phyloP scores from a whole-genome alignment of 2,888 invertebrate species.

The Agrotis puta region DNA sequence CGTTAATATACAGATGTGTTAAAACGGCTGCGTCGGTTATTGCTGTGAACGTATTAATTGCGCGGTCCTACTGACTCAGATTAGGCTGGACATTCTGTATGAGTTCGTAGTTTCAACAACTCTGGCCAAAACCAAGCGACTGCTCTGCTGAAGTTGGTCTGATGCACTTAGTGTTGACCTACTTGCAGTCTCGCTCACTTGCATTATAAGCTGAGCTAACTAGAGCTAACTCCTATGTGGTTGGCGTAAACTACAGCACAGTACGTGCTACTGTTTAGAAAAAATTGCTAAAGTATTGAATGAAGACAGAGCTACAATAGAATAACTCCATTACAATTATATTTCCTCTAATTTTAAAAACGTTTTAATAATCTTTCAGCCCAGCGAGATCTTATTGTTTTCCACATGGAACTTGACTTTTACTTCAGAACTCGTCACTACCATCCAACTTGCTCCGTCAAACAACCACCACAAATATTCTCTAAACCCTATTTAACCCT shows the following conservation, averaged over 20 bases:
- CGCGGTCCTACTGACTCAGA: slow-evolving; percentile 12
- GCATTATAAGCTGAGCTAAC: slow-evolving; percentile 33
- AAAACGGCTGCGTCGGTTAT: slow-evolving; percentile 47
- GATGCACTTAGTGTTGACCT: slow-evolving; percentile 39
- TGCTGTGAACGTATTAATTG: slow-evolving; percentile 48
- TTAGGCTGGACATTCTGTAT: slow-evolving; percentile 8
- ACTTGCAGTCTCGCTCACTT: slow-evolving; percentile 31
- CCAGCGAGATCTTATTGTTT: not conserved
- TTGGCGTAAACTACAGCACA: slow-evolving; percentile 16
- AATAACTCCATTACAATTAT: not conserved
- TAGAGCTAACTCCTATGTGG: slow-evolving; percentile 32
- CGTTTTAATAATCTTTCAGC: not conserved
- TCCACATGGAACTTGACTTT: not conserved
- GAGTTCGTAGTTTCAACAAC: slow-evolving; percentile 13
- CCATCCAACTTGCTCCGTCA: not conserved
- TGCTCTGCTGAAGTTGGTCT: slow-evolving; percentile 37
- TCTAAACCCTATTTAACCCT: slow-evolving; percentile 25
- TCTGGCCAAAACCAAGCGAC: slow-evolving; percentile 19
- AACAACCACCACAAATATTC: slow-evolving; percentile 28
- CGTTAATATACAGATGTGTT: slow-evolving; percentile 63
- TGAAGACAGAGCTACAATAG: not conserved
- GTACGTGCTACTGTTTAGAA: not conserved
- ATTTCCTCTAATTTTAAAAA: not conserved
- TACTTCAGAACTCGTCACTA: not conserved
- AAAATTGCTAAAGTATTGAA: not conserved